These are phyloP conservation scores for Amphiduros pacificus DNA, from an alignment of 2,888 invertebrate genomes.

Conservation along the genomic window DNA sequence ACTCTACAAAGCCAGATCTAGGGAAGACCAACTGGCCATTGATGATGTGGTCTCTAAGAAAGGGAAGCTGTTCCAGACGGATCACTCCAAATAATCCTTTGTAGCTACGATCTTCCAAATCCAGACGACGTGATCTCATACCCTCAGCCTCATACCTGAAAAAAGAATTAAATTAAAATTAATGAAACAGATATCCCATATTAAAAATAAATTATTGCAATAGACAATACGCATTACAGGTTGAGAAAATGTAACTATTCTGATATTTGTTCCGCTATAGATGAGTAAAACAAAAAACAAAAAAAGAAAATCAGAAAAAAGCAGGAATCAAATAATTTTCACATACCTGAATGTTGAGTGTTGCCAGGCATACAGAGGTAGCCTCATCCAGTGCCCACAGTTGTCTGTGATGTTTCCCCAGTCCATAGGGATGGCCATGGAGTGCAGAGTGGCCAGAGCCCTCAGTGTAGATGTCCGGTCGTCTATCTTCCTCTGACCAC, in stretches of 20 bases:
- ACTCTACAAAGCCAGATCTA: conserved; percentile 18
- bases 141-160: conserved; percentile 18
- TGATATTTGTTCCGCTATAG: no score
- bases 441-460: conserved; percentile 12
- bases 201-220: no score
- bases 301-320: no score
- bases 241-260: no score
- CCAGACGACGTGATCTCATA: conserved; percentile 5
- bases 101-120: conserved; percentile 9
- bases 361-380: conserved; percentile 22
- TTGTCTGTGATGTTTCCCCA: conserved; percentile 13
- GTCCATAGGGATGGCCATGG: conserved; percentile 7
- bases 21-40: conserved; percentile 19
- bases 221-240: no score
- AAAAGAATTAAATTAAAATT: no score
- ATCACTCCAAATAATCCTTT: conserved; percentile 10
- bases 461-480: conserved; percentile 8
- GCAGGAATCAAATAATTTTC: no score
- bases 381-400: conserved; percentile 13
- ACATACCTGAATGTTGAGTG: conserved; percentile 18
- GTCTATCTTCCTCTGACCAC: conserved; percentile 9
- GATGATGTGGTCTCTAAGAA: conserved; percentile 15
- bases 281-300: no score
- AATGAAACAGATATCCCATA: no score
- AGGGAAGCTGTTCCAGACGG: not conserved